These are phyloP conservation scores for Onychomys arenicola DNA, from an alignment of 2,797 vertebrate species.

Conservation along the genomic window DNA sequence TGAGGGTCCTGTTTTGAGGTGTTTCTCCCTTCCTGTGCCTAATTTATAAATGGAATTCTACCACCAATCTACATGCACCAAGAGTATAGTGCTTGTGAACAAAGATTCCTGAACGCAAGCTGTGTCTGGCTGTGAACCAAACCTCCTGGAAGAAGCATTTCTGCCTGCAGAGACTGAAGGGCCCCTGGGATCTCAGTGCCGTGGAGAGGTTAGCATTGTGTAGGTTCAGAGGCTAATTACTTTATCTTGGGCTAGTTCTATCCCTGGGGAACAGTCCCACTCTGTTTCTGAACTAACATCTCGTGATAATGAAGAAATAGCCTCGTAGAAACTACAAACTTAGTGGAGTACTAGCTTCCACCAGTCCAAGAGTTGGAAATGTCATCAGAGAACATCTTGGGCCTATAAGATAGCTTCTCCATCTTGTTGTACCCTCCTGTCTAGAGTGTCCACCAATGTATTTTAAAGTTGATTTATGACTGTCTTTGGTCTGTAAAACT, in stretches of 20 bases:
- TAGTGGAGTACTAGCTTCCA: not conserved
- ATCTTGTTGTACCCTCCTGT: not conserved
- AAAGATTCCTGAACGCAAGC: not conserved
- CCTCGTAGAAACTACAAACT: not conserved
- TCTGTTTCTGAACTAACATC: not conserved
- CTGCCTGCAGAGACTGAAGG: not conserved
- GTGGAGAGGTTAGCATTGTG: not conserved
- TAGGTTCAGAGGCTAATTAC: not conserved
- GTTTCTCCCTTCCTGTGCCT: not conserved
- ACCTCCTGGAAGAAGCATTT: not conserved
- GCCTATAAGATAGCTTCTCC: not conserved
- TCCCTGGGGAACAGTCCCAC: not conserved
- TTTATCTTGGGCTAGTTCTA: not conserved
- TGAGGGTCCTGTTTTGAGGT: not conserved
- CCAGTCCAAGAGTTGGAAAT: not conserved
- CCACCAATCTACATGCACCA: not conserved
- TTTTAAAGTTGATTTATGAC: not conserved
- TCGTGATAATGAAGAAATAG: not conserved
- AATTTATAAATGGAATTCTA: not conserved
- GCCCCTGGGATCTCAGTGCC: not conserved
- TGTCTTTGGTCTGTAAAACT: not conserved
- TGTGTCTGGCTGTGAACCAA: not conserved
- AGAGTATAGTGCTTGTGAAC: not conserved
- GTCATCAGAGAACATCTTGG: not conserved
- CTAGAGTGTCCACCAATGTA: not conserved